Evolutionary conservation across 2,113 vertebrate species (phyloP).

Genomic region (Oreochromis tanganicae): DNA sequence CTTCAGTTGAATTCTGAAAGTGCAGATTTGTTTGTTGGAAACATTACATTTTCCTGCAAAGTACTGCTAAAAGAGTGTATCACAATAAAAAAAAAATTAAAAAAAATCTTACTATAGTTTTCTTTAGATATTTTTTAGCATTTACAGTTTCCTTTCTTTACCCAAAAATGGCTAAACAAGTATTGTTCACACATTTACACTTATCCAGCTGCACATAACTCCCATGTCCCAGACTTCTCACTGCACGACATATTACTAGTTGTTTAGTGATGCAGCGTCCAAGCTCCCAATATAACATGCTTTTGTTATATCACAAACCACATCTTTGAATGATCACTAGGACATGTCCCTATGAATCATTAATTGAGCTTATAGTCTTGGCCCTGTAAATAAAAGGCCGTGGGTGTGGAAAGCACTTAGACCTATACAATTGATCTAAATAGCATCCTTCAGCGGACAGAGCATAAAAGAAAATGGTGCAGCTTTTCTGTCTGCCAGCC

Average conservation of each 20-base stretch:
- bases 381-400: constrained; percentile 41
- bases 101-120: not conserved
- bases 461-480: not conserved
- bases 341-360: not conserved
- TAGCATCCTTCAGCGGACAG: not conserved
- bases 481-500: not conserved
- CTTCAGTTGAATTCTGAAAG: constrained; percentile 12
- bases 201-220: not conserved
- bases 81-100: not conserved
- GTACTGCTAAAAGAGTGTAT: not conserved
- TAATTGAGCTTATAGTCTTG: not conserved
- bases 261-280: not conserved
- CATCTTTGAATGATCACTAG: constrained; percentile 21
- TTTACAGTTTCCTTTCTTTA: not conserved
- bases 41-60: not conserved
- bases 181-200: not conserved
- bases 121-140: not conserved
- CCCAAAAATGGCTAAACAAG: not conserved
- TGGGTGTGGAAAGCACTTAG: constrained; percentile 10
- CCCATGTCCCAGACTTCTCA: not conserved
- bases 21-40: not conserved
- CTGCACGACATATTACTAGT: not conserved
- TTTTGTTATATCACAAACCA: not conserved
- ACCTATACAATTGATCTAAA: constrained; percentile 9
- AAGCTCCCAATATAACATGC: not conserved